Conservation (phyloP, 2,113 vertebrate species). For the Leuciscus idus region DNA sequence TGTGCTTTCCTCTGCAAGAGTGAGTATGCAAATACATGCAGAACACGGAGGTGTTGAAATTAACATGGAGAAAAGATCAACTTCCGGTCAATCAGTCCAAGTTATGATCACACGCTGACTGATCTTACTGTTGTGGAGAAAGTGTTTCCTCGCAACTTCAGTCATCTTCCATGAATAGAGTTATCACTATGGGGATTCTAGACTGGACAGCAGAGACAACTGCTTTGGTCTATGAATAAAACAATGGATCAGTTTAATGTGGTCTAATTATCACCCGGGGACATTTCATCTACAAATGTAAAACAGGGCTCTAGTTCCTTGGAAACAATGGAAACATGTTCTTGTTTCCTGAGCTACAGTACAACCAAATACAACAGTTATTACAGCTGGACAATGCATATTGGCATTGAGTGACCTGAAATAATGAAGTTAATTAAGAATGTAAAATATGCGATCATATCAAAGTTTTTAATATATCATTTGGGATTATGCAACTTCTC, state of each 20-base stretch:
- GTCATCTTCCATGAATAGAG: slow-evolving; percentile 48
- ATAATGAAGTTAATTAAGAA: neutral
- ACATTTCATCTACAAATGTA: slow-evolving; percentile 23
- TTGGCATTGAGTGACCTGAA: neutral
- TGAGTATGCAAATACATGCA: neutral
- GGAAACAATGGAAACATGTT: slow-evolving; percentile 14
- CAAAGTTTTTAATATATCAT: neutral
- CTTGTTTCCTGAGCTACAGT: neutral
- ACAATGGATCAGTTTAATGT: slow-evolving; percentile 35
- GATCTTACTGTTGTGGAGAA: slow-evolving; percentile 11
- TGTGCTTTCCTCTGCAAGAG: neutral
- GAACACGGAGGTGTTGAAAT: neutral
- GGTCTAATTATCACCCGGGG: slow-evolving; percentile 18
- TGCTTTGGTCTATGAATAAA: slow-evolving; percentile 36
- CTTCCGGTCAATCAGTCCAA: neutral
- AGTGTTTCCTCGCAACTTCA: slow-evolving; percentile 22
- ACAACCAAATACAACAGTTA: neutral
- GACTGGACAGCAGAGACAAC: neutral
- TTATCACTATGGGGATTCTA: slow-evolving; percentile 9
- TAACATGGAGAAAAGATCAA: neutral
- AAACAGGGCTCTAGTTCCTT: neutral
- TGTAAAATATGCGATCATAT: neutral
- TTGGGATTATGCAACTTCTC: neutral
- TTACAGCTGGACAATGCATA: neutral
- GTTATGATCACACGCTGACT: slow-evolving; percentile 24